A percentile compares a stretch with the other conserved stretches of the same genome.
These are phyloP conservation scores for Pentalonia nigronervosa DNA, from an alignment of 1,140 invertebrate genomes.

Conservation along the genomic window DNA sequence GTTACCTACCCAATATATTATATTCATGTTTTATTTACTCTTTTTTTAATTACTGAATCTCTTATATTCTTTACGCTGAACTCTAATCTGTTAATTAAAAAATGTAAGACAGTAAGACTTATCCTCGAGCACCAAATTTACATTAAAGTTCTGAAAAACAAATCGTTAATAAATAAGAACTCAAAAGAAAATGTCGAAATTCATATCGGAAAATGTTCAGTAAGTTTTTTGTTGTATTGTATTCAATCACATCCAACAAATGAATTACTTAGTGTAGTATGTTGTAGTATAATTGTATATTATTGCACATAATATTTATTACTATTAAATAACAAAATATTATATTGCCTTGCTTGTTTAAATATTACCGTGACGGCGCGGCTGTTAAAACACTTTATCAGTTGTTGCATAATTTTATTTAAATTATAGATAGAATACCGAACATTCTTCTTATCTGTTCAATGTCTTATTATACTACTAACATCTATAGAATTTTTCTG, in stretches of 20 bases:
- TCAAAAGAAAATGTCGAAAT: background rate
- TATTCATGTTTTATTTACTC: background rate
- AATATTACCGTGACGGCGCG: background rate
- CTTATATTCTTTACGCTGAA: background rate
- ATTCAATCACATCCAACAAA: background rate
- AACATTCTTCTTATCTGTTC: background rate
- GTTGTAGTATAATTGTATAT: background rate
- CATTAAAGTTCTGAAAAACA: background rate
- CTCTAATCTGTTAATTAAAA: background rate
- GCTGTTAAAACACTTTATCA: background rate
- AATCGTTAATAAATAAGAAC: background rate
- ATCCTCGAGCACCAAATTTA: background rate
- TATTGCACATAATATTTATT: background rate
- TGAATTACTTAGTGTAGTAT: background rate
- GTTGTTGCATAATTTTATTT: background rate
- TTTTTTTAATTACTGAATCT: background rate
- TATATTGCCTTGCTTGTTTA: background rate
- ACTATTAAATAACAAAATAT: background rate
- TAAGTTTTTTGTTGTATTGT: background rate
- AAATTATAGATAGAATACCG: background rate
- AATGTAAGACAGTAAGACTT: background rate
- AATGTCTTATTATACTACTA: background rate
- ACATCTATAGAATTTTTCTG: background rate
- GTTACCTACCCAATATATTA: background rate
- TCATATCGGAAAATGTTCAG: background rate